A percentile compares a stretch with the other conserved stretches of the same genome.
Conservation (phyloP, 2,113 vertebrate genomes). For the Pseudonaja textilis region DNA sequence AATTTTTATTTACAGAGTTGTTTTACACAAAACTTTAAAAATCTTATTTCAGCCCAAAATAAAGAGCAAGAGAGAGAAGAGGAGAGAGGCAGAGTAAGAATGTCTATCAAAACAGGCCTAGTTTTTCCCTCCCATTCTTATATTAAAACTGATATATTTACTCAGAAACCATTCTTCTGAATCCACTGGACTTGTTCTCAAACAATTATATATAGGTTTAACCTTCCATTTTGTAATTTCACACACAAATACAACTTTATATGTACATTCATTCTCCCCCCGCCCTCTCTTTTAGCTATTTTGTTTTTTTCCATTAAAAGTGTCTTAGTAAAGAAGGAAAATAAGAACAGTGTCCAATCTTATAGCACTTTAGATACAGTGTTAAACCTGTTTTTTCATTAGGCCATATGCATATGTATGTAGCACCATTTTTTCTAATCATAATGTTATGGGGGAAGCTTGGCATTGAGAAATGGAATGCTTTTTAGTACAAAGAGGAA, state of each 20-base stretch:
- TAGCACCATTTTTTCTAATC: slow-evolving; percentile 48
- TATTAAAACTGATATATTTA: slow-evolving; percentile 63
- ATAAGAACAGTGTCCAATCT: slow-evolving; percentile 45
- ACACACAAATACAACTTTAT: slow-evolving; percentile 45
- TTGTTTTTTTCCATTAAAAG: slow-evolving; percentile 47
- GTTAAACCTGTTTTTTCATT: slow-evolving; percentile 53
- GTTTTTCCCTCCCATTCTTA: slow-evolving; percentile 33
- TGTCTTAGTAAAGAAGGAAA: slow-evolving; percentile 54
- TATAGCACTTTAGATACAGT: slow-evolving; percentile 39
- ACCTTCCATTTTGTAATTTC: slow-evolving; percentile 50
- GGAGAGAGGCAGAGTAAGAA: slow-evolving; percentile 31
- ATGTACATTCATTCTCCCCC: background rate
- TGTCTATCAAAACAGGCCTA: slow-evolving; percentile 46
- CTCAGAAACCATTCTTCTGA: background rate
- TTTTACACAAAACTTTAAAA: slow-evolving; percentile 46
- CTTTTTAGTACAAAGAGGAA: slow-evolving; percentile 53
- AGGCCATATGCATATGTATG: slow-evolving; percentile 33
- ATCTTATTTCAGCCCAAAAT: slow-evolving; percentile 53
- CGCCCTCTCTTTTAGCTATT: slow-evolving; percentile 11
- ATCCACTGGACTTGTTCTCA: background rate
- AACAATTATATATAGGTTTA: background rate
- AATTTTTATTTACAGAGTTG: slow-evolving; percentile 25
- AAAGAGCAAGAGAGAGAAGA: slow-evolving; percentile 20
- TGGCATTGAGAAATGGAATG: slow-evolving; percentile 62
- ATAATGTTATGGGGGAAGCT: slow-evolving; percentile 21